Evolutionary conservation across 2,888 invertebrate species (phyloP).

Genomic region (Saturnia pavonia): DNA sequence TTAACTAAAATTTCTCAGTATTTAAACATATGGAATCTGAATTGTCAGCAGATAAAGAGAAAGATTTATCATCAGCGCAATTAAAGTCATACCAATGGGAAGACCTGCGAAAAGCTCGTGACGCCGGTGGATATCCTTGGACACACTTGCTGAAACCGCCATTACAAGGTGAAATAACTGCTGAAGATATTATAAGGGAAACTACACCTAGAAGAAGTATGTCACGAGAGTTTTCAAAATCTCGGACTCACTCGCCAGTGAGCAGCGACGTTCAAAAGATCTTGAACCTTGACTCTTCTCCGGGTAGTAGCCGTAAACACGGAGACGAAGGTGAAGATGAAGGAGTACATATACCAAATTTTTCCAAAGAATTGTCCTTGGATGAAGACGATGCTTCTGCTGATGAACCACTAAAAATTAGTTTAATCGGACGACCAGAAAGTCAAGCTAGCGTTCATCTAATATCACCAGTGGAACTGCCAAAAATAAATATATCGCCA

Average conservation of each 20-base stretch:
- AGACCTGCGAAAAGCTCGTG: constrained; percentile 86
- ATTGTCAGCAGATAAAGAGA: constrained; percentile 78
- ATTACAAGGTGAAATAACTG: constrained; percentile 75
- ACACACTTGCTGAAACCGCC: constrained; percentile 88
- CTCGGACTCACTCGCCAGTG: constrained; percentile 70
- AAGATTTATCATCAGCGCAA: constrained; percentile 84
- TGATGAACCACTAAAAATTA: constrained; percentile 46
- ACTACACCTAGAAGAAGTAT: constrained; percentile 74
- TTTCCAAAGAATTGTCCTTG: constrained; percentile 73
- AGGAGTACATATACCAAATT: constrained; percentile 74
- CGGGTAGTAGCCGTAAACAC: constrained; percentile 75
- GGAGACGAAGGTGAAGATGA: constrained; percentile 74
- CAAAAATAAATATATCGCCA: constrained; percentile 67
- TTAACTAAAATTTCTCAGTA: constrained; percentile 30
- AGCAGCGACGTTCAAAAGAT: constrained; percentile 67
- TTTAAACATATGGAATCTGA: constrained; percentile 79
- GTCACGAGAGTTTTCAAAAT: constrained; percentile 73
- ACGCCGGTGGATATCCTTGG: constrained; percentile 90
- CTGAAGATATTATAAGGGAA: constrained; percentile 75
- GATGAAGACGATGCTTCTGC: constrained; percentile 74
- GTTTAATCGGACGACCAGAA: constrained; percentile 59
- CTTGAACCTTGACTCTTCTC: constrained; percentile 74
- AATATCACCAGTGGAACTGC: constrained; percentile 57
- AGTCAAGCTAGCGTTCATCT: constrained; percentile 54
- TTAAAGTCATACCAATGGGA: constrained; percentile 92